Base-by-base conservation (phyloP, 2,888 invertebrate genomes). In the Caenorhabditis becei region DNA sequence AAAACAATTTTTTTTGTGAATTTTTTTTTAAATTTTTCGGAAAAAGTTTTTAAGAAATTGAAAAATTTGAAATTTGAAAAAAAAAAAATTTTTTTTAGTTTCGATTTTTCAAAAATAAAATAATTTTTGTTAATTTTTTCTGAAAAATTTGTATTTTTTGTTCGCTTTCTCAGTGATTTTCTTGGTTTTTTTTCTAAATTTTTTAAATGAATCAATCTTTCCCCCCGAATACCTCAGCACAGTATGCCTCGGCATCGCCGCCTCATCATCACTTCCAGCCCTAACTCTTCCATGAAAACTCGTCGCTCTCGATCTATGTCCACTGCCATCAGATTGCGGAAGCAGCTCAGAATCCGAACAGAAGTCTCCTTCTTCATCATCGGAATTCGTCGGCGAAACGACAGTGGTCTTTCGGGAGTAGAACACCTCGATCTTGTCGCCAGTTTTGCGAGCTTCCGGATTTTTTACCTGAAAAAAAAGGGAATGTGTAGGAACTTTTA, bases 301-400 rank as follows among this genome's bases (percentile, higher is more conserved):
- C 5, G 75, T 77, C 26, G 77, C 71, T 44, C 84, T 41, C 14
- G 80, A 74, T 4, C 84, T 65, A 28, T 49, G 59, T 32, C 32
- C 32, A 7, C 80, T 58, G 14, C 37, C 69, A 18, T 67, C 53
- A 26, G 53, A 49, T 16, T 53, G 37, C 26, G 51, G 75, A n/a
- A 83, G 54, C 35, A 86, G 66, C 24, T 86, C 86, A 3, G 84
- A 81, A 58, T 86, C 86, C 0, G 85, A 85, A 20, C 67, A 61
- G 53, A 80, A 61, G 23, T 79, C 72, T 5, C 26, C 65, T 10
- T 88, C 88, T 53, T 88, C 88, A 47, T 89, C 89, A 51, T 88
- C 88, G 4, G 84, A 86, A 49, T 84, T 86, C 2, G 84, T 82
- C 44, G 89, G 88, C 8, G 88, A 84, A 8, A 87, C 83, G 24